Base-by-base conservation (phyloP, 1,140 invertebrate species). In the Heliconius hewitsoni region DNA sequence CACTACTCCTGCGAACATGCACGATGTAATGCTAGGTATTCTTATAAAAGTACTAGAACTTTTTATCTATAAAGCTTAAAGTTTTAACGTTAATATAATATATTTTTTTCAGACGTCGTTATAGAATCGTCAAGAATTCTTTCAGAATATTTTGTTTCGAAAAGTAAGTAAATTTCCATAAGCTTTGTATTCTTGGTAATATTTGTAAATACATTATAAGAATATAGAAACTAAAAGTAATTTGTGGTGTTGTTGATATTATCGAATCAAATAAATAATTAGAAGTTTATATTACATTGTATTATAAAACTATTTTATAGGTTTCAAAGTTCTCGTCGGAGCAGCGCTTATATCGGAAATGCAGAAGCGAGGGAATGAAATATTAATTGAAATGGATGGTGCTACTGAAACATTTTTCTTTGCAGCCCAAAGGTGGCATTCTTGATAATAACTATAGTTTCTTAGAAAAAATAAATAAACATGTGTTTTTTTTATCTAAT, bases 311-410 rank as follows among this genome's bases (percentile, higher is more conserved):
- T 75, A 46, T 37, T 74, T 72, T 81, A 11, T 37, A 93, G 92
- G 85, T 82, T 92, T 90, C 76, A 90, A 90, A 57, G 79, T 82
- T 13, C 82, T 90, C 3, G 91, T 88, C 8, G 84, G 82, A 1
- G 84, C 88, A 13, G 87, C 81, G 4, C 82, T 93, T 1, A 89
- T 93, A 83, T 89, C 88, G 1, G 92, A 90, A 85, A 93, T 93
- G 92, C 92, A 93, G 66, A 90, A 87, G 60, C 86, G 86, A 42
- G 87, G 90, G 1, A 91, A 93, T 73, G 91, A 92, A 81, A 89
- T 89, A 57, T 78, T 93, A 3, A 81, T 88, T 19, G 89, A 90
- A 83, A 80, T 88, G 0, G 82, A 89, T 52, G 86, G 86, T 1
- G 83, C 79, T 11, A 82, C 85, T 19, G 92, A 93, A 81, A 89